Evolutionary conservation across 1,140 invertebrate genomes (phyloP), one percentile per base, ranked within the genome.

Genomic region (Magallana angulata): DNA sequence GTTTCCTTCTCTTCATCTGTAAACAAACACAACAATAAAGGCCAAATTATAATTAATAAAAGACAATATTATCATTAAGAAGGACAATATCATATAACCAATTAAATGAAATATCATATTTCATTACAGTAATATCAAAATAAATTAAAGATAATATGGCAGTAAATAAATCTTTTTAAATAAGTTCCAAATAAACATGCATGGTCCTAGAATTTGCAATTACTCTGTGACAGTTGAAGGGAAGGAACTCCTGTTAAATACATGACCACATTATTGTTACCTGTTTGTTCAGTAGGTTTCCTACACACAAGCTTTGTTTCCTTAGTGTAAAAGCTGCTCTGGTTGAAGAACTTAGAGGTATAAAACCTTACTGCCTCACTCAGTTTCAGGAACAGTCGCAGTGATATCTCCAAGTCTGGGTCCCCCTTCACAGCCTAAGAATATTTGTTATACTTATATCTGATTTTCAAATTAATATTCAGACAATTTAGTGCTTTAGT

Each of bases 301-400:
- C 81, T 57, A 8, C 96, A 96, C 6, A 96, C 96, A 59, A 96
- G 92, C 93, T 96, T 96, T 3, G 96, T 96, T 89, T 95, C 96
- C 60, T 96, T 95, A 90, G 96, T 96, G 93, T 96, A 96, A 9
- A 96, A 92, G 18, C 92, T 91, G 16, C 95, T 92, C 80, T 96
- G 89, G 58, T 95, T 93, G 89, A 96, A 96, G 92, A 96, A 95
- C 60, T 93, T 92, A 91, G 95, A 93, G 16, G 96, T 91, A 86
- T 95, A 95, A 59, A 93, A 89, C 81, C 95, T 93, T 3, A 93
- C 94, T 12, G 93, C 89, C 87, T 96, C 95, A 62, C 95, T 96
- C 0, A 95, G 90, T 30, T 94, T 89, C 36, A 96, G 89, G 58
- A 96, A 94, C 30, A 96, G 89, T 57, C 96, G 90, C 56, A 96